Evolutionary conservation across 92 coral and sea anemone genomes (phyloP), one percentile per base, ranked within the genome.

Genomic region (Zoanthus solanderi): DNA sequence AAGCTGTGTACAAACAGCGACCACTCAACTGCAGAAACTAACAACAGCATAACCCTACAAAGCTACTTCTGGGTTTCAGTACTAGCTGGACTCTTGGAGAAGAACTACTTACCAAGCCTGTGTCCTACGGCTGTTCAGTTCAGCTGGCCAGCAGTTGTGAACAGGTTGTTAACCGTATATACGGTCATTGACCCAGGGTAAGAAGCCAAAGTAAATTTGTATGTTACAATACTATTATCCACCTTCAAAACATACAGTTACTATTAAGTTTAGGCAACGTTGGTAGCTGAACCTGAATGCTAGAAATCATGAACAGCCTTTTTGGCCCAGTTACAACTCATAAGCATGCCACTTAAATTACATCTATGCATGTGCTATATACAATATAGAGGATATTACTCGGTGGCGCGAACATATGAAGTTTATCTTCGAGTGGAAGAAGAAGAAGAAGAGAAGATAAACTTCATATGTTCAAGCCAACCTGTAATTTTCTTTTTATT

Each of bases 81-180:
- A 15, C 85, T 95, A 52, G 95, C 96, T 65, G 96, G 98, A 18
- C 90, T 97, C 17, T 94, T 97, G 37, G 90, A 95, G 83, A 93
- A 95, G 91, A 90, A 89, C 84, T 90, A 97, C 73, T 82, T 97
- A 11, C 99, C 99, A 47, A 94, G 86, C 53, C 88, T 94, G 3
- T 95, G 97, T 73, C 98, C 97, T 0, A 90, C 98, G 7, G 99
- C 99, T 44, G 76, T 94, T 32, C 99, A 97, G 90, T 97, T 87
- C 81, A 91, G 99, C 88, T 97, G 99, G 99, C 99, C 98, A 9
- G 96, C 94, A 30, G 97, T 97, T 75, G 90, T 92, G 76, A 94
- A 89, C 71, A 94, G 99, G 65, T 92, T 97, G 72, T 78, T 97
- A 88, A 93, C 92, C 66, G 99, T 97, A 15, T 97, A 97, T 71